Base-by-base conservation (phyloP, 23 tunicate species). In the Oikopleura vanhoeffeni region DNA sequence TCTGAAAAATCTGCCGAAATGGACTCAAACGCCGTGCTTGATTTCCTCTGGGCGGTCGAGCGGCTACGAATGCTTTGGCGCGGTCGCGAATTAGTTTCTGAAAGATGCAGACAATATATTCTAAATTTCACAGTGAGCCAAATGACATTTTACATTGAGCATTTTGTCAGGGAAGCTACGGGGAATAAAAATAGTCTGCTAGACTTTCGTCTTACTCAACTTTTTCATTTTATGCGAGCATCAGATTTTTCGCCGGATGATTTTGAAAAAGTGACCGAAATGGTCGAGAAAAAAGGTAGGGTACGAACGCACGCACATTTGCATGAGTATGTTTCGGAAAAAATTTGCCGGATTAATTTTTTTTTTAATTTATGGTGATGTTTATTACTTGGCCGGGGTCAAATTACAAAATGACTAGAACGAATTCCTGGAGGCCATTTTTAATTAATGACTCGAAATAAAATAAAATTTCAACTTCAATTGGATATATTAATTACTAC, bases 11-110 rank as follows among this genome's bases (percentile, higher is more conserved):
- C 79, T 2, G 38, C 38, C 3, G 79, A 71, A 13, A 30, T 71
- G 79, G 32, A 71, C 35, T 30, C 27, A 2, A 71, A 71, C 79
- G 27, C 79, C 38, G 79, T 71, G 27, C 38, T 71, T 2, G 79
- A 71, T 38, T 71, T 71, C 32, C 79, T 71, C 38, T 71, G 79
- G 79, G 79, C 79, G 34, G 27, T 30, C 38, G 79, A 71, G 32
- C 79, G 79, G 27, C 27, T 71, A 2, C 79, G 79, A 30, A 2
- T 18, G 32, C 38, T 71, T 24, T 71, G 79, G 79, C 27, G 35
- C 36, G 79, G 79, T 18, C 79, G 79, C 3, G 79, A 71, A 71
- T 38, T 13, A 30, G 34, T 30, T 2, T 18, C 79, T 2, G 79
- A 71, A 38, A 28, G 35, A 30, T 71, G 34, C 34, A 24, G 2